Conservation (phyloP, 2,888 invertebrate species). For the Acanthosepion lycidas region DNA sequence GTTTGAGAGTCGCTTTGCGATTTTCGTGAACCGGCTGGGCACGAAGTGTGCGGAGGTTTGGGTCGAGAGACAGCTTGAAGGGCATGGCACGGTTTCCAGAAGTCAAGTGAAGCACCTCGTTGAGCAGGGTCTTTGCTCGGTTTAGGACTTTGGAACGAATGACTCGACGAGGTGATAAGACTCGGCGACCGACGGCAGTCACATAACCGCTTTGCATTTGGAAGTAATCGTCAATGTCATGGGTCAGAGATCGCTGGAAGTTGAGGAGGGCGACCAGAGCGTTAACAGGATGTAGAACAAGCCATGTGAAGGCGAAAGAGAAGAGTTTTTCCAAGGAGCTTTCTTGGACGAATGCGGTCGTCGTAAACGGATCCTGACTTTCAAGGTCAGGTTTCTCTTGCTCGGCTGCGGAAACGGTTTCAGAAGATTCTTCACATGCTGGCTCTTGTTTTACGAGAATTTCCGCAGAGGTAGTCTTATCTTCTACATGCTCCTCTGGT, state of each 20-base stretch:
- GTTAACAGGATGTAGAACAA: not conserved
- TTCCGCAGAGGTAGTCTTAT: not conserved
- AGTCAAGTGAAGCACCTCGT: not conserved
- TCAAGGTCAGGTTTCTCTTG: no score
- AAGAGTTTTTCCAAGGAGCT: not conserved
- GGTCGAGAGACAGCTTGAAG: not conserved
- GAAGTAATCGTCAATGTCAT: not conserved
- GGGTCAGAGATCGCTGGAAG: not conserved
- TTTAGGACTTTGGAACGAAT: not conserved
- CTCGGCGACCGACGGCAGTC: not conserved
- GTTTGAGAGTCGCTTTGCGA: not conserved
- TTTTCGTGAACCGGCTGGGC: not conserved
- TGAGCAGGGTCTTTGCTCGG: not conserved
- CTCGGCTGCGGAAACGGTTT: not conserved
- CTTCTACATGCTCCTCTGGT: not conserved
- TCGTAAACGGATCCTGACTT: accelerated
- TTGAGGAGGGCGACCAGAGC: not conserved
- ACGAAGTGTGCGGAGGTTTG: not conserved
- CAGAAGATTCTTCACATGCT: not conserved
- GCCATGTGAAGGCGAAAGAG: not conserved
- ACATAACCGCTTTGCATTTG: not conserved
- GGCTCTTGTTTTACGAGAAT: not conserved
- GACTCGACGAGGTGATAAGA: not conserved
- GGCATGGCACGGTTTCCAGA: not conserved
- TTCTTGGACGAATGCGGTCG: not conserved